Conservation (phyloP, 2,797 vertebrate species). For the Gephyroberyx darwinii region DNA sequence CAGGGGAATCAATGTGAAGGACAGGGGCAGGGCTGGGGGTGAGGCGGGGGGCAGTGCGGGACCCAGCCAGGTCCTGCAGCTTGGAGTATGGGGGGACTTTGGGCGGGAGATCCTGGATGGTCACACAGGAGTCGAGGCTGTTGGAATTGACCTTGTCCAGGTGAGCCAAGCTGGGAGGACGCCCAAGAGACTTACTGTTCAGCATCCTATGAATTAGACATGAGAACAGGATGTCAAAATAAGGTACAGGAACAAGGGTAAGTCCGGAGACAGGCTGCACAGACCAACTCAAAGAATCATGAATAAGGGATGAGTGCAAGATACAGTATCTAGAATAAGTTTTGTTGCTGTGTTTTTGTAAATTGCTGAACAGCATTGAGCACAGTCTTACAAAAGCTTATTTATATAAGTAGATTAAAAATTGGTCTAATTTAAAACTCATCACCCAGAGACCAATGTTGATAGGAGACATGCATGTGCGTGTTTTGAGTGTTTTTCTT, state of each 20-base stretch:
- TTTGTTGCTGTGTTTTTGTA: neutral
- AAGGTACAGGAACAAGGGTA: neutral
- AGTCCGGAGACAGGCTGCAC: neutral
- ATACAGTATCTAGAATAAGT: neutral
- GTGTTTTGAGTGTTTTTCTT: neutral
- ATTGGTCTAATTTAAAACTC: too few species aligned
- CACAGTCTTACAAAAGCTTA: too few species aligned
- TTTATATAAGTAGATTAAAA: too few species aligned
- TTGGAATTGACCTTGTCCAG: slow-evolving; percentile 97
- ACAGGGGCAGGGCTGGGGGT: slow-evolving; percentile 95
- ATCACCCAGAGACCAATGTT: too few species aligned
- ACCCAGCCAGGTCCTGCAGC: slow-evolving; percentile 85
- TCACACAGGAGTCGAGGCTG: slow-evolving; percentile 91
- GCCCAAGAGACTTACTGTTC: slow-evolving; percentile 88
- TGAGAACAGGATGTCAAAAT: slow-evolving; percentile 28
- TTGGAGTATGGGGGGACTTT: slow-evolving; percentile 87
- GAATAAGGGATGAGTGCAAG: slow-evolving; percentile 3
- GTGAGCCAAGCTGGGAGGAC: slow-evolving; percentile 92
- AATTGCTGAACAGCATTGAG: neutral
- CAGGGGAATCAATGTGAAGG: slow-evolving; percentile 94
- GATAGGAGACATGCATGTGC: neutral
- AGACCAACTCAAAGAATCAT: neutral
- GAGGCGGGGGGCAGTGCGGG: slow-evolving; percentile 82
- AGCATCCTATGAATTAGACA: slow-evolving; percentile 78
- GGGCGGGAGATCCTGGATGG: slow-evolving; percentile 83